Percentiles rank a stretch among this genome's conserved stretches.
These are phyloP conservation scores for Hyla sarda DNA, from an alignment of 2,113 vertebrate genomes.

Conservation along the genomic window DNA sequence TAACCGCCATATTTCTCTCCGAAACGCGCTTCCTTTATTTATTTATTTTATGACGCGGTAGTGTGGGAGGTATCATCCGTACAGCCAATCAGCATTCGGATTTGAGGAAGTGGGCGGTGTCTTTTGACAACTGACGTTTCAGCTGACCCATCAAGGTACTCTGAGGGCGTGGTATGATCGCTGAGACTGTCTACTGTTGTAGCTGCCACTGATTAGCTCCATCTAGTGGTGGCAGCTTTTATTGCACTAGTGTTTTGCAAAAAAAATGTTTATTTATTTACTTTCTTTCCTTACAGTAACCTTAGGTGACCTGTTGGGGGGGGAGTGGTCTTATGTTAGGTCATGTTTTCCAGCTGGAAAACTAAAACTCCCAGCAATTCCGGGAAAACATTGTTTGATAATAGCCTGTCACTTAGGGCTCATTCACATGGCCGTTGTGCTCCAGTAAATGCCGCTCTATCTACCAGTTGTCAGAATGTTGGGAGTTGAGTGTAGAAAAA, in stretches of 20 bases:
- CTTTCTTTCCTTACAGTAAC: background rate
- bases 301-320: background rate
- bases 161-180: background rate
- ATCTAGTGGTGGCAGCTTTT: background rate
- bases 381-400: no score
- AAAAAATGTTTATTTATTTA: background rate
- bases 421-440: no score
- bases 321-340: no score
- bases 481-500: no score
- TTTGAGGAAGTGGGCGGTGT: background rate
- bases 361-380: no score
- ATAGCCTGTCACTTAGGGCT: no score
- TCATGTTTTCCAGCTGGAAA: no score
- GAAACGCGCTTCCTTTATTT: slow-evolving; percentile 31
- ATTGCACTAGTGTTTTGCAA: background rate
- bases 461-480: no score
- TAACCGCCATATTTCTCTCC: background rate
- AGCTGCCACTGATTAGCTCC: background rate
- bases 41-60: slow-evolving; percentile 30
- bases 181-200: background rate
- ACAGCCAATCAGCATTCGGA: background rate
- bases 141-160: background rate
- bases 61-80: background rate
- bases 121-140: background rate
- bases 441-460: no score